Evolutionary conservation across 2,888 invertebrate genomes (phyloP), one percentile per base, ranked within the genome.

Genomic region (Tricholauxania praeusta): DNA sequence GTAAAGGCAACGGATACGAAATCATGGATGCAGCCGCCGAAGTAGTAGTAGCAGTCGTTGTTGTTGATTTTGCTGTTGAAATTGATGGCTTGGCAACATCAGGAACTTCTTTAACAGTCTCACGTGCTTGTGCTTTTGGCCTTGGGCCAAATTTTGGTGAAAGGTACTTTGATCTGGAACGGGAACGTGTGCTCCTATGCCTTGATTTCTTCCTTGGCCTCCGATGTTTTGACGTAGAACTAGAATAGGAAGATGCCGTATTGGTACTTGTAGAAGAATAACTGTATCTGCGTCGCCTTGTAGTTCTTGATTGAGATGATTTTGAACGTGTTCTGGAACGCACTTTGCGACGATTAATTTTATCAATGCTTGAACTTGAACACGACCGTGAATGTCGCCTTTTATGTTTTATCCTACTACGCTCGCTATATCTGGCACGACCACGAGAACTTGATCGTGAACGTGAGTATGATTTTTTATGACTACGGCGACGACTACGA

Each of bases 381-480:
- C 72, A 55, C 19, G 69, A 73, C 6, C 69, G 65, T 1, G 74
- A 71, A 6, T 72, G 53, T 15, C 75, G 76, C 55, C 76, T 75
- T 51, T 77, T 73, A 7, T 78, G 74, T 68, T 74, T 64, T 32
- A 12, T 73, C 17, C 81, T 79, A 65, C 82, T 83, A 4, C 79
- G 77, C 0, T 79, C 79, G 39, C 39, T 39, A 39, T 39, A 39
- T 5, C 81, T 77, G 6, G 79, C 79, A 73, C 79, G 83, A 76
- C 84, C 82, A n/a, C 84, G 80, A 15, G 84, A 87, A 8, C 78
- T 79, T 6, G 85, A 87, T 71, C 87, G 84, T 2, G 85, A 84
- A 7, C 81, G 79, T 47, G 77, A 73, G 48, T 79, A 79, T 62
- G 79, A 77, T 22, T 79, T 77, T 2, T 81, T 79, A 0, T 80